Evolutionary conservation across 1,140 invertebrate genomes (phyloP), one percentile per base, ranked within the genome.

Genomic region (Vanessa atalanta): DNA sequence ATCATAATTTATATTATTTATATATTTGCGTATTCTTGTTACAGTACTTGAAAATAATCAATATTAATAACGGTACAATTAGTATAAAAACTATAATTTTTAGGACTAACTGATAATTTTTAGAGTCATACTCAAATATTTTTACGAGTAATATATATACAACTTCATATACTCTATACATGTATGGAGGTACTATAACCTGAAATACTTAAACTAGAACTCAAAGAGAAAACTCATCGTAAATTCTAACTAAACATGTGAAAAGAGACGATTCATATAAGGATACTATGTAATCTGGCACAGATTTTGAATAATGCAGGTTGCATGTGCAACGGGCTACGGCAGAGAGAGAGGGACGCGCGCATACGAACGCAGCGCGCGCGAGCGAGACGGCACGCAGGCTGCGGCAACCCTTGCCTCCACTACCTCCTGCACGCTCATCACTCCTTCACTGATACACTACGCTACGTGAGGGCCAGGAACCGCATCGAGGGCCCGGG

Each of bases 301-400:
- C 79, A 79, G 79, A 81, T 83, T 84, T 79, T 82, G 79, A 81
- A 82, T 87, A 88, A 80, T 86, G 82, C 86, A 86, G 81, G 74
- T 76, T 89, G 88, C 86, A 89, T 86, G 85, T 88, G 89, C 87
- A 88, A 71, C 76, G 71, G 70, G 76, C 69, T 81, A 83, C 80
- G 82, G 79, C 74, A 83, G 83, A 85, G 80, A n/a, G 86, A 86
- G 80, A 80, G 82, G 80, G 85, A 84, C 75, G 81, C 77, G 79
- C 77, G 64, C 57, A 83, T 75, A 55, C 48, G 47, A 23, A 67
- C 37, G 64, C 66, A 47, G 72, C 70, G 78, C 68, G 86, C 70
- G 82, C 68, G 86, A 87, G 77, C 68, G 71, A 26, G 64, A 67
- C 55, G 67, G 84, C 83, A 76, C 73, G 72, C 55, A 78, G 82